Conservation (phyloP, 1,140 invertebrate genomes). For the Formica selysi region DNA sequence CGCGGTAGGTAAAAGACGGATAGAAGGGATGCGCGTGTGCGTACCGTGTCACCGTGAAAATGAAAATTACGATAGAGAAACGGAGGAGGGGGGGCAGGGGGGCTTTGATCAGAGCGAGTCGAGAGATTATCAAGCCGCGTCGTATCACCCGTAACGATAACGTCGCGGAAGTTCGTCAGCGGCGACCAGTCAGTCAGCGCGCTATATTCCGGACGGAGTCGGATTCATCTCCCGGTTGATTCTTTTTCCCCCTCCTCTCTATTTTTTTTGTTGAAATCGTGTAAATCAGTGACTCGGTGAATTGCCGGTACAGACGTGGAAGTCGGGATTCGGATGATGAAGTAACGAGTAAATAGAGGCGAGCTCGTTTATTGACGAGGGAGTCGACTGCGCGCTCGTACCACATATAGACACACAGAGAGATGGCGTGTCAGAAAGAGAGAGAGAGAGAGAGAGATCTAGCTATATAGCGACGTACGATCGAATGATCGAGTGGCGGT, state of each 20-base stretch:
- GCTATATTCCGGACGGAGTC: conserved; percentile 19
- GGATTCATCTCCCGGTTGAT: conserved; percentile 59
- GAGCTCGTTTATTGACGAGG: conserved; percentile 75
- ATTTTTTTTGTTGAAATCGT: conserved; percentile 52
- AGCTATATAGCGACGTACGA: conserved; percentile 31
- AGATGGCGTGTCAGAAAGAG: neutral
- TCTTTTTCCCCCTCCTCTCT: neutral
- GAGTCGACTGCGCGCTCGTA: conserved; percentile 65
- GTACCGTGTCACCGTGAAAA: conserved; percentile 30
- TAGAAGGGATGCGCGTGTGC: neutral
- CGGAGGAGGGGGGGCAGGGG: too few species aligned
- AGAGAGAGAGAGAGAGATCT: conserved; percentile 10
- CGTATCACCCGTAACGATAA: conserved; percentile 45
- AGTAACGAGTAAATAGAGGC: conserved; percentile 79
- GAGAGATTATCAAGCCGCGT: conserved; percentile 38
- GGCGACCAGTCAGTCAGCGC: neutral
- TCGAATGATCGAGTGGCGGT: conserved; percentile 48
- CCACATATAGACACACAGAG: conserved; percentile 1
- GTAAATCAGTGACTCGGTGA: conserved; percentile 70
- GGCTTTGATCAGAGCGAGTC: conserved; percentile 49
- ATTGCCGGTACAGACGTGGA: conserved; percentile 61
- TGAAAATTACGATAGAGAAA: conserved; percentile 41
- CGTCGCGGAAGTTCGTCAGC: conserved; percentile 57
- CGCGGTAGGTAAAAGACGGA: conserved; percentile 11
- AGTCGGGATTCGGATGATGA: conserved; percentile 74